Base-by-base conservation (phyloP, 2,888 invertebrate genomes). In the Deilephila porcellus region DNA sequence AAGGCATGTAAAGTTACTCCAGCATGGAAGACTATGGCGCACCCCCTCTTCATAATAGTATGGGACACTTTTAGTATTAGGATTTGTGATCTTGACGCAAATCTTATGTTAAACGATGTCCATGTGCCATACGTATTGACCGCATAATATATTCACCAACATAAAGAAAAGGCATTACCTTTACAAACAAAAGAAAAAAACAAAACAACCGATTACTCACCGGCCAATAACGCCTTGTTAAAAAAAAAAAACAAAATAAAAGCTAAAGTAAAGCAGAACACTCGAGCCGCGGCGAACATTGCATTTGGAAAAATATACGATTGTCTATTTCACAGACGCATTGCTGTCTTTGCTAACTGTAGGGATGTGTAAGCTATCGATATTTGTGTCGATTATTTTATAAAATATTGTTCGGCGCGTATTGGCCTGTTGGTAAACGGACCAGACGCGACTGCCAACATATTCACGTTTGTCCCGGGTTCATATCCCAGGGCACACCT, bases 171-270 rank as follows among this genome's bases (percentile, higher is more conserved):
- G n/a, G 17, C 6, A n/a, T n/a, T 19, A 29, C 14, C 11, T 3
- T n/a, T n/a, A n/a, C n/a, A 29, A 14, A 4, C 25, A 60, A 60
- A 60, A 11, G 8, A 29, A 25, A 25, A 25, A 60, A 29, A 25
- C 20, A 60, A 60, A 59, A 20, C 59, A 59, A 14, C 25, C 29
- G 60, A 29, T 60, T 14, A 29, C 14, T 60, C 60, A 60, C 14
- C 37, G 64, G 64, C 37, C 64, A 64, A 64, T 64, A 37, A 64
- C 8, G 3, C 11, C 32, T 62, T 34, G 34, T 64, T 45, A 20
- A 45, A 81, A 79, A 78, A 76, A 77, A 77, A 73, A 73, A 76
- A 71, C 75, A 73, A 76, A 3, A 70, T 76, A 77, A 77, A 73
- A 74, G 75, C 67, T 75, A 73, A 76, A 64, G 20, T 17, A 70